Percentiles rank a stretch among this genome's conserved stretches.
phyloP scores from a whole-genome alignment of 2,797 vertebrate species.

The Synanceia verrucosa region DNA sequence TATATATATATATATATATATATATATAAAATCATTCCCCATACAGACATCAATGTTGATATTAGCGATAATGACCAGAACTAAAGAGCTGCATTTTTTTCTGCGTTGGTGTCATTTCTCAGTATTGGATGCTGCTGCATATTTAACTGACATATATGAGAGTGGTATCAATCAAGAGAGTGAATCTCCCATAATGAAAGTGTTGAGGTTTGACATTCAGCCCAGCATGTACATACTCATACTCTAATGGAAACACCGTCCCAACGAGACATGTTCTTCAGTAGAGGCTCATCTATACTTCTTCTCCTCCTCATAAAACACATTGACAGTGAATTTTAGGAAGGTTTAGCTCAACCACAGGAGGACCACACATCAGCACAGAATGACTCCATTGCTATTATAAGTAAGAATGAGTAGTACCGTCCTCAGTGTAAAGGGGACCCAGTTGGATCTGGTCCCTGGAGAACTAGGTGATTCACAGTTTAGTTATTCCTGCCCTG shows the following conservation, averaged over 20 bases:
- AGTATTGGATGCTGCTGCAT: not conserved
- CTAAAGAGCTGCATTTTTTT: not conserved
- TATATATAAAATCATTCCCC: too few species aligned
- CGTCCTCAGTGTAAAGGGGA: slow-evolving; percentile 24
- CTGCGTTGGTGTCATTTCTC: too few species aligned
- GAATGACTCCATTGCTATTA: slow-evolving; percentile 49
- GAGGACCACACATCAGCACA: slow-evolving; percentile 71
- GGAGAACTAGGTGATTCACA: slow-evolving; percentile 59
- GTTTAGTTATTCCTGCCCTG: slow-evolving; percentile 45
- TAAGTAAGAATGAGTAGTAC: slow-evolving; percentile 32
- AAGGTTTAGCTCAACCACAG: slow-evolving; percentile 42
- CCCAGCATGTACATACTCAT: not conserved
- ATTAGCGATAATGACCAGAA: too few species aligned
- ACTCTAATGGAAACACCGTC: not conserved
- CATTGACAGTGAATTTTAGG: slow-evolving; percentile 41
- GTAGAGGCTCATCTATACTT: slow-evolving; percentile 18
- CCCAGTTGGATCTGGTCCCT: slow-evolving; percentile 48
- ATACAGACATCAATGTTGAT: too few species aligned
- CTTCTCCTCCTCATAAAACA: slow-evolving; percentile 24
- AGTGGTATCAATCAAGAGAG: not conserved
- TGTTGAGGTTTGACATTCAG: not conserved
- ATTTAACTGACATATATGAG: not conserved
- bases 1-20: too few species aligned
- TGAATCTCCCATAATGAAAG: not conserved
- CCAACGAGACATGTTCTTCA: not conserved